These are phyloP conservation scores for Oostethus manadensis DNA, from an alignment of 2,113 vertebrate genomes.

Conservation along the genomic window DNA sequence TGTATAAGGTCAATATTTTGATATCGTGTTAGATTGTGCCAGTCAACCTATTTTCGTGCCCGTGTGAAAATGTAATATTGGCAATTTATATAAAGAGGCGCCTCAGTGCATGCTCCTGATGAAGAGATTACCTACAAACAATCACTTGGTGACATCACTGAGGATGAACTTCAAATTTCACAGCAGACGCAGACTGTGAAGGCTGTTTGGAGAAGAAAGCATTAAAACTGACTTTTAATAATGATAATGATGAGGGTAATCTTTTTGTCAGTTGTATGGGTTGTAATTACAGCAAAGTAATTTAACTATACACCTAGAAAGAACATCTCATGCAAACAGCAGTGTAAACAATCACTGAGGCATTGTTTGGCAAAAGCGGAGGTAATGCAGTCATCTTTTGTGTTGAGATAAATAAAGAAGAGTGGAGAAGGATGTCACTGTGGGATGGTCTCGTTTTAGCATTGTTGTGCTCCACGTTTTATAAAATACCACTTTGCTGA, in stretches of 20 bases:
- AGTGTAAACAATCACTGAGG: slow-evolving; percentile 36
- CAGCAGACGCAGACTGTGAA: no score
- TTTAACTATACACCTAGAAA: slow-evolving; percentile 39
- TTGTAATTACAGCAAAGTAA: not conserved
- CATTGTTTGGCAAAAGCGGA: slow-evolving; percentile 36
- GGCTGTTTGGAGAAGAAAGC: no score
- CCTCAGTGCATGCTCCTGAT: not conserved
- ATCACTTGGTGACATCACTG: not conserved
- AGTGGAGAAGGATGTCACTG: slow-evolving; percentile 10
- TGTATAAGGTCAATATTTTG: no score
- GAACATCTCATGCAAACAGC: slow-evolving; percentile 46
- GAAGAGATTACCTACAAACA: no score
- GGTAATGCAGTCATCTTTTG: slow-evolving; percentile 37
- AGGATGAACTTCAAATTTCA: not conserved
- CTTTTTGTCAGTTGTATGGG: not conserved
- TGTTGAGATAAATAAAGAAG: slow-evolving; percentile 9
- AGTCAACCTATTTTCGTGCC: not conserved
- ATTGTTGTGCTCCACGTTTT: slow-evolving; percentile 10
- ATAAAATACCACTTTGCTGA: slow-evolving; percentile 21
- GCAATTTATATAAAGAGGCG: not conserved
- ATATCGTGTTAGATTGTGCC: not conserved
- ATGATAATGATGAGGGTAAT: no score
- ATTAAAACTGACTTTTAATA: no score
- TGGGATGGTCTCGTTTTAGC: slow-evolving; percentile 7
- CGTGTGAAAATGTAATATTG: not conserved